Evolutionary conservation across 2,888 invertebrate species (phyloP).

Genomic region (Pandemis cinnamomeana): DNA sequence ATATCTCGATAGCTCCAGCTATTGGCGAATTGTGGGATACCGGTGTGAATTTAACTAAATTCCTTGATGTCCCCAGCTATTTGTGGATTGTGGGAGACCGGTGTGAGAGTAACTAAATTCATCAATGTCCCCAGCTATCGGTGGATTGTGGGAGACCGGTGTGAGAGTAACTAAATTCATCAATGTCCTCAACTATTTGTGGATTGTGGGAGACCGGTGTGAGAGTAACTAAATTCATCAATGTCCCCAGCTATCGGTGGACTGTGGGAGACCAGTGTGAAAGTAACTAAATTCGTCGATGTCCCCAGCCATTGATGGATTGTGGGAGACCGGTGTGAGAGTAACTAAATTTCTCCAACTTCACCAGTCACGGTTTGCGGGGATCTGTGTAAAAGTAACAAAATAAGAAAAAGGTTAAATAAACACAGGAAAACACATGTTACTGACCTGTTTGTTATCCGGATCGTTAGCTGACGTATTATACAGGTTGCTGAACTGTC

Average conservation of each 20-base stretch:
- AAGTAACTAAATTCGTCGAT: neutral
- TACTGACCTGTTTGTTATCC: constrained; percentile 73
- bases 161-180: neutral
- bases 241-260: too few relatives aligned
- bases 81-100: neutral
- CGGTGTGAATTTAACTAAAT: neutral
- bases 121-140: neutral
- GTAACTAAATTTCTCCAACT: neutral
- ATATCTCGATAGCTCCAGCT: too few relatives aligned
- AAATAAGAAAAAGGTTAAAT: too few relatives aligned
- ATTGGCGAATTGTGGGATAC: too few relatives aligned
- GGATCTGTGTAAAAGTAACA: too few relatives aligned
- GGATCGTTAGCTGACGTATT: constrained; percentile 70
- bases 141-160: neutral
- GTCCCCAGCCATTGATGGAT: too few relatives aligned
- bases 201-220: neutral
- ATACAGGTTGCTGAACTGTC: constrained; percentile 73
- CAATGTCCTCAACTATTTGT: neutral
- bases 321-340: neutral
- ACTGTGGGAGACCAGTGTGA: neutral
- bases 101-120: neutral
- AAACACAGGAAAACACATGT: too few relatives aligned
- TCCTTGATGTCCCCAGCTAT: neutral
- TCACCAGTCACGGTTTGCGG: neutral
- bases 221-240: neutral